Base-by-base conservation (phyloP, 2,797 vertebrate genomes). In the Protosalanx chinensis region DNA sequence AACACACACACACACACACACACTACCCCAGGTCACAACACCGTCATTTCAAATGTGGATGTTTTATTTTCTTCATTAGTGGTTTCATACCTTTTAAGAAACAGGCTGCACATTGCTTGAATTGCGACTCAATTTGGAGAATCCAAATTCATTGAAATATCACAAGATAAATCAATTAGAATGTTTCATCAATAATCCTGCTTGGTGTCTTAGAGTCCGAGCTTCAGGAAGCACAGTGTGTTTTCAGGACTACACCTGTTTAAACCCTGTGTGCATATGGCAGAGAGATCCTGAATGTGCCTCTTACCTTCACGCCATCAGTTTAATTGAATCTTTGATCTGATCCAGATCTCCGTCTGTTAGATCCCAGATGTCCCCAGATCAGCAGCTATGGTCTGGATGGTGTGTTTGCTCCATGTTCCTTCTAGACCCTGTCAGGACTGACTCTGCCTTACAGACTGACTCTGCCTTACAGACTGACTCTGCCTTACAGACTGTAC, bases 241-340 rank as follows among this genome's bases (percentile, higher is more conserved):
- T 27, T 27, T 27, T 27, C 23, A 27, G 23, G 23, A 27, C 51
- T 53, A 53, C 51, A 53, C 5, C 4, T 53, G 51, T 53, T 16
- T 16, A 53, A 53, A 27, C 23, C 1, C 23, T 27, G 23, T 7
- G 62, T 20, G 23, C 13, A 51, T 10, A 57, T 41, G 72, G 63
- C 0, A 35, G 12, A 68, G 7, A 53, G 15, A 27, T 29, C 29
- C 30, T 53, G 41, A 41, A 72, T 0, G 65, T n/a, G 27, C 12
- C 35, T 57, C 90, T 91, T 91, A 92, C 91, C 91, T 92, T 91
- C 89, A 92, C 88, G 90, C 90, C 91, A 92, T 92, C 91, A 89
- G 90, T 91, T 90, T 86, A 76, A 84, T 67, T 67, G 73, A 83
- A 78, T 82, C 72, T 77, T 72, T 70, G 23, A 27, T 68, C 82